phyloP scores from a whole-genome alignment of 2,797 vertebrate species.

The Myotis myotis region DNA sequence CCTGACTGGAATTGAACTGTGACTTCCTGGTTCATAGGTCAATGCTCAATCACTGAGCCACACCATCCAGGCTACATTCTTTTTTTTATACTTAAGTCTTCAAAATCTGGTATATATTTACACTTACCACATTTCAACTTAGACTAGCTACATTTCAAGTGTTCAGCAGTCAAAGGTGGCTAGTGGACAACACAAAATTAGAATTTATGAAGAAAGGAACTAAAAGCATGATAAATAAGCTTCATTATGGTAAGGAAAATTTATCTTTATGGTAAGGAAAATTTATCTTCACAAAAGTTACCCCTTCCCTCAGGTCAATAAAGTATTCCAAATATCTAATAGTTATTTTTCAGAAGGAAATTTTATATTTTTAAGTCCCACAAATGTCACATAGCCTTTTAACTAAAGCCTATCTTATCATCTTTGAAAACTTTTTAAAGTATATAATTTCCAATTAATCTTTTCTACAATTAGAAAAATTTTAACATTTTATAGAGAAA shows the following conservation, averaged over 20 bases:
- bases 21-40: neutral
- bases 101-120: neutral
- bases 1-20: neutral
- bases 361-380: neutral
- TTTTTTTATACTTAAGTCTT: neutral
- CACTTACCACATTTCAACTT: slow-evolving; percentile 1
- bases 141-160: neutral
- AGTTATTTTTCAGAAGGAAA: neutral
- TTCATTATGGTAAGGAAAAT: neutral
- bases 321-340: neutral
- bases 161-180: neutral
- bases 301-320: neutral
- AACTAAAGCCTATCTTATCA: neutral
- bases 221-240: neutral
- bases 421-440: neutral
- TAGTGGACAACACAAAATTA: neutral
- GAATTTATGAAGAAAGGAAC: neutral
- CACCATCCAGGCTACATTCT: neutral
- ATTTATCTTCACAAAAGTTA: neutral
- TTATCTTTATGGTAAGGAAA: neutral
- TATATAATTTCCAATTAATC: slow-evolving; percentile 2
- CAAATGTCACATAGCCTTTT: neutral
- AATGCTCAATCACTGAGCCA: neutral
- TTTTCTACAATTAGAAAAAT: neutral
- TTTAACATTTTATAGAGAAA: slow-evolving; percentile 23